Evolutionary conservation across 2,797 vertebrate genomes (phyloP).

Genomic region (Lutjanus argentimaculatus): DNA sequence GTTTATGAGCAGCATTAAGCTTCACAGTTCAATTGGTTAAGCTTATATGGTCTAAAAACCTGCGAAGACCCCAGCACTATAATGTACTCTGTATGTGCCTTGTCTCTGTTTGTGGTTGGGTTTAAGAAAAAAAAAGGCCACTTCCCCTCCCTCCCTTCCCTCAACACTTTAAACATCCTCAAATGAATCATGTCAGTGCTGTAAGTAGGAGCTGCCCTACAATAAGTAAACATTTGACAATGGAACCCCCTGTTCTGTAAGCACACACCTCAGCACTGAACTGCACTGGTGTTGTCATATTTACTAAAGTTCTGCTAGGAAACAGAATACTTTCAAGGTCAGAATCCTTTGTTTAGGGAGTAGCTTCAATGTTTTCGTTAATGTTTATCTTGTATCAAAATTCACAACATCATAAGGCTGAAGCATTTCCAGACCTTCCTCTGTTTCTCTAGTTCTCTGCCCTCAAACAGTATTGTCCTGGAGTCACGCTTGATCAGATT

Average conservation of each 20-base stretch:
- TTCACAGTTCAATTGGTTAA: conserved; percentile 16
- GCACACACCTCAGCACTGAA: background rate
- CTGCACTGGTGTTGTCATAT: background rate
- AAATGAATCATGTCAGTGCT: conserved; percentile 1
- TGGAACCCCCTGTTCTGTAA: conserved; percentile 13
- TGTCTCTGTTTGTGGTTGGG: background rate
- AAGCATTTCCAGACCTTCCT: conserved; percentile 15
- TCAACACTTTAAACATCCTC: conserved; percentile 3
- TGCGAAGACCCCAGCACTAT: no score
- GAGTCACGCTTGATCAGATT: background rate
- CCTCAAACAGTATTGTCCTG: background rate
- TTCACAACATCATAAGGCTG: conserved; percentile 25
- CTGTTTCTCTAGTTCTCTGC: conserved; percentile 12
- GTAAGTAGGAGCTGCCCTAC: background rate
- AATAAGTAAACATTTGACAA: conserved; percentile 41
- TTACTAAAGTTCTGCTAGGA: background rate
- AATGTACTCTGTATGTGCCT: no score
- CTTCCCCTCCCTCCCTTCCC: no score
- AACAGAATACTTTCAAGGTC: conserved; percentile 6
- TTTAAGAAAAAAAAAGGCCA: background rate
- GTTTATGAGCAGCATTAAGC: background rate
- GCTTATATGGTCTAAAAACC: no score
- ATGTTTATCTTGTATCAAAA: conserved; percentile 22
- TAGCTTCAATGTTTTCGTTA: conserved; percentile 15
- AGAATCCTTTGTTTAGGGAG: conserved; percentile 19